A percentile compares a stretch with the other conserved stretches of the same genome.
Conservation (phyloP, 1,140 invertebrate genomes). For the Coelopa frigida region DNA sequence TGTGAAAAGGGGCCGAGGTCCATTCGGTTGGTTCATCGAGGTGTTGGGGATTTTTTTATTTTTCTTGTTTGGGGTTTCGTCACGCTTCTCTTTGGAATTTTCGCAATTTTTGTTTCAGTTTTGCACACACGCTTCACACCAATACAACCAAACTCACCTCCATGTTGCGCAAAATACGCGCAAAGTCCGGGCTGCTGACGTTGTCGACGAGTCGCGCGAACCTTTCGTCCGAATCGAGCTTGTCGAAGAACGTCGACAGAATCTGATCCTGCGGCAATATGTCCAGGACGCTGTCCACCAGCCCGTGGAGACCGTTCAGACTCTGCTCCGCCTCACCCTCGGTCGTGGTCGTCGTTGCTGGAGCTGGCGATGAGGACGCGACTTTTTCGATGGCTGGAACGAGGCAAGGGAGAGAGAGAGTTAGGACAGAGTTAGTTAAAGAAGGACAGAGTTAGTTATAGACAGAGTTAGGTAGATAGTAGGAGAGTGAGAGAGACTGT, state of each 20-base stretch:
- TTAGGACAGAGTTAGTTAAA: too few relatives aligned
- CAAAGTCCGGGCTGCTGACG: slow-evolving; percentile 30
- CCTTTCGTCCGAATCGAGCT: slow-evolving; percentile 32
- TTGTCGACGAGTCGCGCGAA: slow-evolving; percentile 31
- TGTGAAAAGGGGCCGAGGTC: too few relatives aligned
- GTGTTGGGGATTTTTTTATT: too few relatives aligned
- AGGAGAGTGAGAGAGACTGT: too few relatives aligned
- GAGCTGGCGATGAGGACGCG: not conserved
- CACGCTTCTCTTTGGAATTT: too few relatives aligned
- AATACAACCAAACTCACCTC: slow-evolving; percentile 29
- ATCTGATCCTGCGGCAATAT: slow-evolving; percentile 36
- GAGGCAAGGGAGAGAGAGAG: too few relatives aligned
- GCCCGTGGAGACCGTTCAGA: slow-evolving; percentile 30
- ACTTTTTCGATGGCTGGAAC: too few relatives aligned
- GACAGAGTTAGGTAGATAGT: too few relatives aligned
- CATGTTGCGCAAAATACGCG: slow-evolving; percentile 27
- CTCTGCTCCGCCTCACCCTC: slow-evolving; percentile 14
- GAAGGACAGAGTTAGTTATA: too few relatives aligned
- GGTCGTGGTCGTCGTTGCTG: not conserved
- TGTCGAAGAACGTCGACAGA: slow-evolving; percentile 34
- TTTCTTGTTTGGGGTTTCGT: too few relatives aligned
- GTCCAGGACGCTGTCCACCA: slow-evolving; percentile 34
- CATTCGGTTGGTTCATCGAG: too few relatives aligned
- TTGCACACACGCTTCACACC: too few relatives aligned
- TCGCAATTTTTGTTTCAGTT: not conserved